These are phyloP conservation scores for Dermolepida albohirtum DNA, from an alignment of 2,888 invertebrate genomes.

Conservation along the genomic window DNA sequence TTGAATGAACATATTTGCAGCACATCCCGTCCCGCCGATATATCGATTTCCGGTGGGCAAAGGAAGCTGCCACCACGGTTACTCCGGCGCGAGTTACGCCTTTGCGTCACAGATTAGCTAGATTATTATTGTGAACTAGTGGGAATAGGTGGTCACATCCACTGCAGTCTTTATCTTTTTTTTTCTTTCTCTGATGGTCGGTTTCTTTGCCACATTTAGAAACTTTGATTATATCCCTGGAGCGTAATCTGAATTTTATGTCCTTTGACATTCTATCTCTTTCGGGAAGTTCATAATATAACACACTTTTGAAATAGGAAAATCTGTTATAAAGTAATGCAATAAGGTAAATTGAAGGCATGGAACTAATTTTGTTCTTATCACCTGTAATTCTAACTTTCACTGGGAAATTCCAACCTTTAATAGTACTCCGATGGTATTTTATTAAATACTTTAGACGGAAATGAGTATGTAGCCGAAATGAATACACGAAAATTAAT, in stretches of 20 bases:
- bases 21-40: slow-evolving; percentile 39
- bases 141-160: background rate
- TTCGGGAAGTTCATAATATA: too few relatives aligned
- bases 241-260: slow-evolving; percentile 1
- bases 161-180: background rate
- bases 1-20: slow-evolving; percentile 43
- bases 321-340: too few relatives aligned
- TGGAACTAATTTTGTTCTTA: too few relatives aligned
- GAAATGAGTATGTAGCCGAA: too few relatives aligned
- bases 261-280: background rate
- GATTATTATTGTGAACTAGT: slow-evolving; percentile 13
- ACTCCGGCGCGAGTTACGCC: slow-evolving; percentile 8
- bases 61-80: slow-evolving; percentile 18
- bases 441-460: too few relatives aligned
- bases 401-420: too few relatives aligned
- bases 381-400: too few relatives aligned
- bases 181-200: background rate
- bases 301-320: too few relatives aligned
- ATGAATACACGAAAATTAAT: too few relatives aligned
- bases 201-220: background rate
- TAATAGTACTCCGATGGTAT: too few relatives aligned
- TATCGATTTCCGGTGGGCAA: slow-evolving; percentile 47
- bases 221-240: background rate
- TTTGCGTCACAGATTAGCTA: slow-evolving; percentile 18
- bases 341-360: too few relatives aligned